Percentiles rank a stretch among this genome's conserved stretches.
Evolutionary conservation across 2,797 vertebrate genomes (phyloP).

Genomic region (Ispidina lecontei): DNA sequence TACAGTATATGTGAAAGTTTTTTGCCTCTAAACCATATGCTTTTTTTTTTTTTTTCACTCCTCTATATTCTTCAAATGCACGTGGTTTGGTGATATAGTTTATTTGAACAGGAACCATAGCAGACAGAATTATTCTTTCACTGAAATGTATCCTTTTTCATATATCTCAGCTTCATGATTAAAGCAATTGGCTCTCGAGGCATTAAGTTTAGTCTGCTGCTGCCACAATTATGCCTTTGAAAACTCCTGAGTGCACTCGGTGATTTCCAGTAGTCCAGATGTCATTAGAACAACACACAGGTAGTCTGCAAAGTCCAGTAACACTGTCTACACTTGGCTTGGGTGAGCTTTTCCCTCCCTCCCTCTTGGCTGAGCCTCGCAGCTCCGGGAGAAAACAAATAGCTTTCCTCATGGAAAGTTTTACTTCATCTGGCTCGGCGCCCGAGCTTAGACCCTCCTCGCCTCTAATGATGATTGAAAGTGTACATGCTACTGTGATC

Average conservation of each 20-base stretch:
- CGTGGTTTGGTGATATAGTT: conserved; percentile 74
- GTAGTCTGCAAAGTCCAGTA: conserved; percentile 72
- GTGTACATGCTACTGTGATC: conserved; percentile 80
- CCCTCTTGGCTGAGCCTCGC: conserved; percentile 55
- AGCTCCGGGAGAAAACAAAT: conserved; percentile 81
- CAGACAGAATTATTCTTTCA: conserved; percentile 76
- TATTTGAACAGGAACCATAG: conserved; percentile 76
- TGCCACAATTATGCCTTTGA: conserved; percentile 74
- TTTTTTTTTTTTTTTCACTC: conserved; percentile 26
- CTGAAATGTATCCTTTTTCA: conserved; percentile 73
- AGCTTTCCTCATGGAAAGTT: conserved; percentile 94
- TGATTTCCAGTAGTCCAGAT: conserved; percentile 77
- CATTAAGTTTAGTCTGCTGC: conserved; percentile 74
- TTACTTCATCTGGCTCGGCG: conserved; percentile 87
- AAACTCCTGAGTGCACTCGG: conserved; percentile 55
- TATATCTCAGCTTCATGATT: conserved; percentile 63
- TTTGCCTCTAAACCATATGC: conserved; percentile 64
- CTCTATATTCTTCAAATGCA: conserved; percentile 54
- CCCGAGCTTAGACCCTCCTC: conserved; percentile 85
- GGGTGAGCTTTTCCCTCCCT: conserved; percentile 10
- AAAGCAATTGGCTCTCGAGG: conserved; percentile 57
- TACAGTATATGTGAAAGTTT: conserved; percentile 63
- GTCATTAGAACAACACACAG: conserved; percentile 77
- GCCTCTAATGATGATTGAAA: conserved; percentile 88
- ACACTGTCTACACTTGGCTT: conserved; percentile 65